Evolutionary conservation across 2,888 invertebrate species (phyloP).

Genomic region (Megalurothrips usitatus): DNA sequence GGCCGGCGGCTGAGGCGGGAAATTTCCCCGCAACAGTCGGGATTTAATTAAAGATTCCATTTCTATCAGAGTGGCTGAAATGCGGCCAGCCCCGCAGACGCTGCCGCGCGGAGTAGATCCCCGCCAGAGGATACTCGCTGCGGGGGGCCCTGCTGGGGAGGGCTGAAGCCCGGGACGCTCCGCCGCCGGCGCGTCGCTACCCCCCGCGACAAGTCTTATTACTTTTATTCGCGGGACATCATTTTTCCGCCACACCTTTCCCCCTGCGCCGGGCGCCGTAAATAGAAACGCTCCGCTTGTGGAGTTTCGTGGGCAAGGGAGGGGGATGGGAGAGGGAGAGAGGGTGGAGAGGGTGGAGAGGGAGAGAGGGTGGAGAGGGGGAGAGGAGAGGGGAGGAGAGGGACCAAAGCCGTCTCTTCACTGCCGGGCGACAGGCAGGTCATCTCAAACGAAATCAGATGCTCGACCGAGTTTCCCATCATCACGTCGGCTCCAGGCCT

Average conservation of each 20-base stretch:
- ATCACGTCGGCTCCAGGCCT: not conserved
- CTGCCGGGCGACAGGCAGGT: not conserved
- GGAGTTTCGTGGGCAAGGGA: too few relatives aligned
- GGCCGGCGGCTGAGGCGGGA: not conserved
- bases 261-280: not conserved
- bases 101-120: too few relatives aligned
- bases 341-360: not conserved
- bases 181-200: too few relatives aligned
- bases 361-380: not conserved
- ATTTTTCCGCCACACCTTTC: not conserved
- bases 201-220: too few relatives aligned
- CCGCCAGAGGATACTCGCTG: too few relatives aligned
- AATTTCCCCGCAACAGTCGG: not conserved
- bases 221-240: too few relatives aligned
- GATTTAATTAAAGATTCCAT: conserved; percentile 19
- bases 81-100: not conserved
- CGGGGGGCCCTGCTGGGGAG: too few relatives aligned
- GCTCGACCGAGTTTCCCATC: not conserved
- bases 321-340: not conserved
- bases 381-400: too few relatives aligned
- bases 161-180: too few relatives aligned
- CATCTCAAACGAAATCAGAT: not conserved
- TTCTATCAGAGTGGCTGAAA: not conserved
- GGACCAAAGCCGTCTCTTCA: not conserved
- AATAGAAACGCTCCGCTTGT: too few relatives aligned